Evolutionary conservation across 2,113 vertebrate species (phyloP).

Genomic region (Zapus hudsonius): DNA sequence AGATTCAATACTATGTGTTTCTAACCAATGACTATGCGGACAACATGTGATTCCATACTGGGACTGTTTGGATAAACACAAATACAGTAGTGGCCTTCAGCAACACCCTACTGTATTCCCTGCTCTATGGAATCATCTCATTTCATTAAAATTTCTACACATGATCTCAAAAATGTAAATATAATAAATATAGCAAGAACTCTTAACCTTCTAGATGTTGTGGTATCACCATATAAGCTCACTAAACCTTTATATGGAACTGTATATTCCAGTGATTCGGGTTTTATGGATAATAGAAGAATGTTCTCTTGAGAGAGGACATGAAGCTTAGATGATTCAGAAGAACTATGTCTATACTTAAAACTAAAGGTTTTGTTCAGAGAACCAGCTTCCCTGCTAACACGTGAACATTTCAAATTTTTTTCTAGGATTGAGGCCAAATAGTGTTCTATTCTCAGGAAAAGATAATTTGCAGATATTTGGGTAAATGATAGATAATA

Average conservation of each 20-base stretch:
- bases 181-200: background rate
- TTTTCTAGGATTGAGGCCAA: too few relatives aligned
- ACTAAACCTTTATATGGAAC: background rate
- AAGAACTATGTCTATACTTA: too few relatives aligned
- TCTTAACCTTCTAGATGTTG: background rate
- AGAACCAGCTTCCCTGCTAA: too few relatives aligned
- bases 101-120: fast-evolving
- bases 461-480: background rate
- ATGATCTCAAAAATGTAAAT: background rate
- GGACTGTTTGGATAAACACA: background rate
- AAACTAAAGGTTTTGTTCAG: too few relatives aligned
- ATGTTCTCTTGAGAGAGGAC: background rate
- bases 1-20: background rate
- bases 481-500: too few relatives aligned
- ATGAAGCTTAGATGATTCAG: too few relatives aligned
- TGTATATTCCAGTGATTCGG: background rate
- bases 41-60: background rate
- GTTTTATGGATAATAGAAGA: background rate
- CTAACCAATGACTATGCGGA: background rate
- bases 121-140: background rate
- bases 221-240: background rate
- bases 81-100: background rate
- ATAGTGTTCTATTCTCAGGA: background rate
- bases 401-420: too few relatives aligned
- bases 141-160: background rate